These are phyloP conservation scores for Aurelia aurita DNA, from an alignment of 30 jellyfish, hydroid and myxozoan genomes.

Conservation along the genomic window DNA sequence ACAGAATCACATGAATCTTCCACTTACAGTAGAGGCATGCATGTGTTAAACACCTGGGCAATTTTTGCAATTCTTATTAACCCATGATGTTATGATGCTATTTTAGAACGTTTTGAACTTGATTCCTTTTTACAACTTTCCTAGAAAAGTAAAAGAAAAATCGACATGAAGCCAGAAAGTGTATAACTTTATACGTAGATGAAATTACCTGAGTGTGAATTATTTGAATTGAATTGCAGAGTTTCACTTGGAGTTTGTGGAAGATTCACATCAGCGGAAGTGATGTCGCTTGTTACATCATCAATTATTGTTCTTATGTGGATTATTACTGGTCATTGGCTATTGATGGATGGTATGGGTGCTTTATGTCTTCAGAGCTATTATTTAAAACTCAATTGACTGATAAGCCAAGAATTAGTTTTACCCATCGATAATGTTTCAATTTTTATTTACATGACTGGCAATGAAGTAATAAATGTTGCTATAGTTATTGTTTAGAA, in stretches of 20 bases:
- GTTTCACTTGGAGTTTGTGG: conserved; percentile 81
- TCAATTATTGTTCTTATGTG: conserved; percentile 83
- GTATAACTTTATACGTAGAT: no score
- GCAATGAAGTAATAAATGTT: no score
- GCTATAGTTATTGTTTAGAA: no score
- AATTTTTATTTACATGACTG: no score
- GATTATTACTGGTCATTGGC: conserved; percentile 97
- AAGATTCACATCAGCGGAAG: conserved; percentile 88
- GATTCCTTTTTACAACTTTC: neutral
- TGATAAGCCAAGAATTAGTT: neutral
- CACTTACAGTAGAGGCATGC: no score
- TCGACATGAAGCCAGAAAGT: no score
- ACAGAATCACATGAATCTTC: no score
- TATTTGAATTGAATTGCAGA: conserved; percentile 23
- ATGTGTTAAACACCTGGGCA: no score
- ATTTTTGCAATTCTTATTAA: no score
- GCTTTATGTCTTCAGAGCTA: neutral
- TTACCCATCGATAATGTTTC: no score
- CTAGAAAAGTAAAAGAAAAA: no score
- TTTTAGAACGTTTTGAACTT: neutral
- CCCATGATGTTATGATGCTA: neutral
- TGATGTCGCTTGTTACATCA: conserved; percentile 61
- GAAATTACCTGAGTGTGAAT: no score
- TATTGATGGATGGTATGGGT: conserved; percentile 92
- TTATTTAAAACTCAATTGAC: neutral